A percentile compares a stretch with the other conserved stretches of the same genome.
Conservation (phyloP, 2,797 vertebrate species). For the Lophotriccus pileatus region DNA sequence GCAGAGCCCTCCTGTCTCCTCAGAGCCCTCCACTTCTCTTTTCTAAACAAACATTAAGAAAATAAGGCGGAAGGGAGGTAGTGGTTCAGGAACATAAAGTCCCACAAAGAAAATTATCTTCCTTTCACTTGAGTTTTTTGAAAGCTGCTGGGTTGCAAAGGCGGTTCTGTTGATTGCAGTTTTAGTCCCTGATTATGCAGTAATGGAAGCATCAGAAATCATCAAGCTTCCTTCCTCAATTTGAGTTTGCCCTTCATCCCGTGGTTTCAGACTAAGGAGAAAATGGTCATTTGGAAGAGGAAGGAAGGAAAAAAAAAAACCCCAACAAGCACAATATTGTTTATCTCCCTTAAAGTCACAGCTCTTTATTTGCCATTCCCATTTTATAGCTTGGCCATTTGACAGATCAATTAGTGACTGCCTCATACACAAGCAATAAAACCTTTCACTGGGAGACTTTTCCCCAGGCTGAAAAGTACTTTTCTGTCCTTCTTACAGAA, state of each 20-base stretch:
- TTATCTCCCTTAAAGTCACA: constrained; percentile 25
- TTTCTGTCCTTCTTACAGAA: neutral
- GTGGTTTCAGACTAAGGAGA: constrained; percentile 55
- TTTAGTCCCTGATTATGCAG: constrained; percentile 54
- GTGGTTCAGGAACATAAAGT: constrained; percentile 48
- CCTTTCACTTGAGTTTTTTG: constrained; percentile 53
- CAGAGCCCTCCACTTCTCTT: neutral
- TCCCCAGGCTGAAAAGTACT: neutral
- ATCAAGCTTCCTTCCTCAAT: constrained; percentile 56
- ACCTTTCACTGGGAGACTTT: neutral
- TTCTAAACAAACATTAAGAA: constrained; percentile 27
- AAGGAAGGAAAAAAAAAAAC: neutral
- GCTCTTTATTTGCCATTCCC: neutral
- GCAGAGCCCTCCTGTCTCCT: neutral
- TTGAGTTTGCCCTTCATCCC: constrained; percentile 64
- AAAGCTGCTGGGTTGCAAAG: constrained; percentile 55
- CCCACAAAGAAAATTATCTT: constrained; percentile 48
- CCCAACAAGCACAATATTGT: neutral
- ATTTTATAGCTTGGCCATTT: neutral
- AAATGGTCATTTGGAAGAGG: constrained; percentile 64
- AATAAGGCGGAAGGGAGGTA: constrained; percentile 16
- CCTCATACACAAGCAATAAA: neutral
- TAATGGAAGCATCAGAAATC: constrained; percentile 68
- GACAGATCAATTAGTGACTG: constrained; percentile 12
- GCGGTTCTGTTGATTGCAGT: constrained; percentile 48